Conservation (phyloP, 2,888 invertebrate species). For the Nysson spinosus region DNA sequence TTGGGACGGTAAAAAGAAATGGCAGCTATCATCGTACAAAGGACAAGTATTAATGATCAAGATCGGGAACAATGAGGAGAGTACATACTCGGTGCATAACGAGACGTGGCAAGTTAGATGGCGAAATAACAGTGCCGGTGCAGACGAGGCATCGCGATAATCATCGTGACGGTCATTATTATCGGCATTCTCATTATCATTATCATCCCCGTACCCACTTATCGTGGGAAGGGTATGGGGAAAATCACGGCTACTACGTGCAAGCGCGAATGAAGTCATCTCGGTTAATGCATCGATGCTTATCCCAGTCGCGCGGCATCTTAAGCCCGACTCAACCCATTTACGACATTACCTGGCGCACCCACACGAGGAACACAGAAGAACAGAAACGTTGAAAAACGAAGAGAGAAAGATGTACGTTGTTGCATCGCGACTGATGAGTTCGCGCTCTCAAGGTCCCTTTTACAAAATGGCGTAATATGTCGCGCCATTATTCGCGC, state of each 20-base stretch:
- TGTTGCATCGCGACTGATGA: slow-evolving; percentile 51
- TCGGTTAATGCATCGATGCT: slow-evolving; percentile 71
- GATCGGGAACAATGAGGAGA: slow-evolving; percentile 36
- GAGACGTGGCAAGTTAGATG: slow-evolving; percentile 25
- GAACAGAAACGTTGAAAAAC: slow-evolving; percentile 2
- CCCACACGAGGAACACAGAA: slow-evolving; percentile 34
- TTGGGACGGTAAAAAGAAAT: neutral
- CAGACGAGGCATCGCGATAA: slow-evolving; percentile 13
- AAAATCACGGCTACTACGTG: slow-evolving; percentile 41
- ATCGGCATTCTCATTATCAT: slow-evolving; percentile 60
- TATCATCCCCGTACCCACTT: slow-evolving; percentile 57
- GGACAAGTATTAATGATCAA: slow-evolving; percentile 33
- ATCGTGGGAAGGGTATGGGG: slow-evolving; percentile 15
- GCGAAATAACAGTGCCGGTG: slow-evolving; percentile 42
- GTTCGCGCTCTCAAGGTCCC: slow-evolving; percentile 55
- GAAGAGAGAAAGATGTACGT: slow-evolving; percentile 12
- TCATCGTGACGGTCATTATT: slow-evolving; percentile 55
- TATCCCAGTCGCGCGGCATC: slow-evolving; percentile 62
- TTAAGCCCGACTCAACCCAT: slow-evolving; percentile 61
- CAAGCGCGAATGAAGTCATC: slow-evolving; percentile 70
- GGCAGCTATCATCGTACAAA: slow-evolving; percentile 5
- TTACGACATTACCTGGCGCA: slow-evolving; percentile 62
- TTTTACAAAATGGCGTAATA: slow-evolving; percentile 63
- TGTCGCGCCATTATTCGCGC: slow-evolving; percentile 59
- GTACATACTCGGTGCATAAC: slow-evolving; percentile 38